Percentiles rank a stretch among this genome's conserved stretches.
Evolutionary conservation across 2,888 invertebrate genomes (phyloP).

Genomic region (Diaphora mendica): DNA sequence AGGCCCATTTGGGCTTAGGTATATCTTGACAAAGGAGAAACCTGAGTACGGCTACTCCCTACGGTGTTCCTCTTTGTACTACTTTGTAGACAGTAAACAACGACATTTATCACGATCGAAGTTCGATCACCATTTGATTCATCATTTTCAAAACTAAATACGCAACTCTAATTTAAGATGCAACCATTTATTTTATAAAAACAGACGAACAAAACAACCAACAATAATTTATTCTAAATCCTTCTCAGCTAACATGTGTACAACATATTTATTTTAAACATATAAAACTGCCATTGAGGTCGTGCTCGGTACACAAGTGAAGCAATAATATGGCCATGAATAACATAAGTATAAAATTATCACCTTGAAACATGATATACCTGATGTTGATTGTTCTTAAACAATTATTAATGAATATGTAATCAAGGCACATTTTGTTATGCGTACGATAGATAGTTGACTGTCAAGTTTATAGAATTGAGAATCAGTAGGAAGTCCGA

Average conservation of each 20-base stretch:
- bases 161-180: too few species aligned
- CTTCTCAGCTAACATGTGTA: neutral
- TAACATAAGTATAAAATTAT: slow-evolving; percentile 8
- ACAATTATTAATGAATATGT: neutral
- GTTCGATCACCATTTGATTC: too few species aligned
- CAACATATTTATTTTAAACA: slow-evolving; percentile 8
- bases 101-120: too few species aligned
- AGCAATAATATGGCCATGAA: slow-evolving; percentile 9
- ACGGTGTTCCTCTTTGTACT: too few species aligned
- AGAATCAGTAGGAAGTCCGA: neutral
- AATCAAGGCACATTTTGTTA: neutral
- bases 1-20: too few species aligned
- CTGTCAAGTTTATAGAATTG: neutral
- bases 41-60: too few species aligned
- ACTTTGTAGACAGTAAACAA: too few species aligned
- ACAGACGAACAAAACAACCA: neutral
- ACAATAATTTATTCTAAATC: slow-evolving; percentile 1
- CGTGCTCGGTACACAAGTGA: slow-evolving; percentile 4
- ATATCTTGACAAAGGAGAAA: too few species aligned
- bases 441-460: neutral
- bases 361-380: neutral
- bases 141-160: too few species aligned
- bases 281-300: neutral
- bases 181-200: too few species aligned
- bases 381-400: neutral